Base-by-base conservation (phyloP, 2,797 vertebrate species). In the Fistularia commersonii region DNA sequence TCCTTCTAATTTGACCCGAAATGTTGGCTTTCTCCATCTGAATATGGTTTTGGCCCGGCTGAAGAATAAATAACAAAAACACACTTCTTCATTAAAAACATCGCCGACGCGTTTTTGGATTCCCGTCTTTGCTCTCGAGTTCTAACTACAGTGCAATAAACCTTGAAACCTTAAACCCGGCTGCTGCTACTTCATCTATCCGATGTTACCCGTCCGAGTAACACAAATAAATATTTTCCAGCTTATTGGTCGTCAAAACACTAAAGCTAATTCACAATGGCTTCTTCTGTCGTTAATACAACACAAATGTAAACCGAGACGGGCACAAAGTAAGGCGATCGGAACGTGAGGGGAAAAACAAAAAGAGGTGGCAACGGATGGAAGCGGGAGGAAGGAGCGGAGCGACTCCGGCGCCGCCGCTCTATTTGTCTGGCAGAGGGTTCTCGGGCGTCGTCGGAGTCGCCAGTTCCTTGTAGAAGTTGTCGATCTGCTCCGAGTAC, bases 401-500 rank as follows among this genome's bases (percentile, higher is more conserved):
- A 11, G 31, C 43, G 3, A 11, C 23, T 15, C 35, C 15, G 14
- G 5, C 7, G 8, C 15, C 3, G 64, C 43, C 11, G 42, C 23
- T 69, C 49, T 87, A 88, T 67, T 89, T 88, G 15, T 76, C 31
- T 35, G 88, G 77, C 56, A 86, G 77, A 0, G 84, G 80, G 73
- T 84, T 83, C 53, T 92, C 88, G 0, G 90, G 91, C 47, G 83
- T 89, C 40, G 75, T 79, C 1, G 92, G 91, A 11, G 89, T 90
- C 3, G 69, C 43, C 15, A 87, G 67, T 50, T 93, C 91, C 46
- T 86, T 85, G 41, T 98, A 98, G 42, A 98, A 89, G 76, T 72
- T 88, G 1, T 93, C 86, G 0, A 98, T 94, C 42, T 90, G 90
- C 0, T 88, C 80, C 55, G 72, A 85, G 82, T 97, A 97, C 77